Evolutionary conservation across 2,888 invertebrate genomes (phyloP), one percentile per base, ranked within the genome.

Genomic region (Allacma fusca): DNA sequence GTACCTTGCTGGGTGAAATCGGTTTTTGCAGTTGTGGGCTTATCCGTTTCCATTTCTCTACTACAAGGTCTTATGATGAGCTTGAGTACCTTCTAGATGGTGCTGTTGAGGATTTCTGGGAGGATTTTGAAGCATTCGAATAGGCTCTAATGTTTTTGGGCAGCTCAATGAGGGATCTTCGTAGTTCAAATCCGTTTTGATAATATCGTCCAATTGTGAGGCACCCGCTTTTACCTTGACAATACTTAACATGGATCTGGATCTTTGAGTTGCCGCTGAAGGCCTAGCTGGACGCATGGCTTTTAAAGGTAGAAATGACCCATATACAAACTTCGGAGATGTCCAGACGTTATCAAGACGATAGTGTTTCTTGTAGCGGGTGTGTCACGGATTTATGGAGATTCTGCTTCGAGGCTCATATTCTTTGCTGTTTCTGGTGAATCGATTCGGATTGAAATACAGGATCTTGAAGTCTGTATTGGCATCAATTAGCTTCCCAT

Each of bases 161-260:
- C 72, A 72, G n/a, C 24, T 24, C 21, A 72, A 26, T 34, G 72
- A n/a, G 28, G 72, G 72, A 23, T 72, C 72, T 9, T 59, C 72
- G 26, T 50, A 29, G 13, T 29, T 28, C 1, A 72, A n/a, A 13
- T 72, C 72, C 21, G 72, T 72, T 50, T 72, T 24, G 21, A 72
- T 29, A 16, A 72, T 59, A 24, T 72, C 72, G 26, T 62, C 62
- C 24, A 62, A 21, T 67, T n/a, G 7, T 9, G 24, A 16, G 7
- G 26, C 23, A 26, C 4, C 24, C 16, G 64, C 26, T 26, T 4
- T 2, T 57, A 29, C 26, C 1, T 29, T 12, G 23, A 21, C 40
- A 44, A n/a, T 23, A n/a, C 4, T 21, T 69, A 43, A 19, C 57
- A 1, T 13, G 29, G 28, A n/a, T 12, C n/a, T 29, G 1, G 24